These are phyloP conservation scores for Papilio helenus DNA, from an alignment of 1,140 invertebrate species.

Conservation along the genomic window DNA sequence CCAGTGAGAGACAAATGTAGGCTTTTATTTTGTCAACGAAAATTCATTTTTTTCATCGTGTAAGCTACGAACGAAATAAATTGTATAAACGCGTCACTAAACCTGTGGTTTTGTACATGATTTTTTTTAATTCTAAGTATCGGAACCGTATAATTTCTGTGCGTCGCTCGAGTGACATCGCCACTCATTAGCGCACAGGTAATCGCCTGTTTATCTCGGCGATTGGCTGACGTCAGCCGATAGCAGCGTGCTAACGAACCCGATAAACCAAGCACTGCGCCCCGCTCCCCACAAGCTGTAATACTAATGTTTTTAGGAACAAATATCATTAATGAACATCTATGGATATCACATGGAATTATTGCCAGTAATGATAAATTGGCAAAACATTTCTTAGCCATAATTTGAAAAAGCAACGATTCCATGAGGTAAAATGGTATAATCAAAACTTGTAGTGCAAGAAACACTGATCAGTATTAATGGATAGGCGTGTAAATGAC, in stretches of 20 bases:
- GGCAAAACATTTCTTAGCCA: too few species aligned
- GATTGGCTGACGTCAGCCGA: conserved; percentile 20
- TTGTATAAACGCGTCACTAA: too few species aligned
- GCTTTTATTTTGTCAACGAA: too few species aligned
- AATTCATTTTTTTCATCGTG: too few species aligned
- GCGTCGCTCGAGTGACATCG: conserved; percentile 13
- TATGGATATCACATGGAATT: not conserved
- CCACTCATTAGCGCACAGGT: conserved; percentile 11
- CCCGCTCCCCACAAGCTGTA: not conserved
- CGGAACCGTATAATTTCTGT: not conserved
- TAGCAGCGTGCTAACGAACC: not conserved
- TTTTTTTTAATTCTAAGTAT: not conserved
- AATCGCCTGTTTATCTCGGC: conserved; percentile 12
- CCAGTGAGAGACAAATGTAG: too few species aligned
- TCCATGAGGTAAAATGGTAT: too few species aligned
- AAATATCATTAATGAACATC: not conserved
- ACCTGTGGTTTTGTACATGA: not conserved
- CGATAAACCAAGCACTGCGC: not conserved
- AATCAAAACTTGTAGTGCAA: too few species aligned
- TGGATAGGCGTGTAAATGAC: too few species aligned
- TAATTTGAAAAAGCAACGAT: too few species aligned
- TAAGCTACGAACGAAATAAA: too few species aligned
- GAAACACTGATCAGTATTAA: too few species aligned
- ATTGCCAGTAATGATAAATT: too few species aligned
- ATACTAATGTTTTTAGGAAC: not conserved